phyloP scores from a whole-genome alignment of 2,113 vertebrate genomes.

The Dryoscopus gambensis region DNA sequence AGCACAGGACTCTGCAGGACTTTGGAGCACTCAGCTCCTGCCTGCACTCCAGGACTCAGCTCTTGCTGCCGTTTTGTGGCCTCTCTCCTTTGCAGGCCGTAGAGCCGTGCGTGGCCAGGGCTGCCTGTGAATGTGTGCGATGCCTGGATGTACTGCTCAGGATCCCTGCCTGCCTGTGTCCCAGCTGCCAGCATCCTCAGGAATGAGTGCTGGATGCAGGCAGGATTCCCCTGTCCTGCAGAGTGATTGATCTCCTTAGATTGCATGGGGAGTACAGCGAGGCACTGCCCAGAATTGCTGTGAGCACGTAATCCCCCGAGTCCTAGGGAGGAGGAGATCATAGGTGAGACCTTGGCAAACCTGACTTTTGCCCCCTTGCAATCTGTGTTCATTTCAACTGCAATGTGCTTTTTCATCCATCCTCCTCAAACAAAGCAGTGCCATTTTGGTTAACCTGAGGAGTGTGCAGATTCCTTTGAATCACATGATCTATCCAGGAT shows the following conservation, averaged over 20 bases:
- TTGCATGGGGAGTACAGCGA: fast-evolving
- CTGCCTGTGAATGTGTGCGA: background rate
- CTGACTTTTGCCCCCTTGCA: fast-evolving
- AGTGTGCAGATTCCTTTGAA: background rate
- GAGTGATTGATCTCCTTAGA: background rate
- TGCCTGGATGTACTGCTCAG: background rate
- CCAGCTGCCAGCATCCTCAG: background rate
- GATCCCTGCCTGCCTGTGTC: background rate
- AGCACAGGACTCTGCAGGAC: background rate
- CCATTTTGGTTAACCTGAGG: background rate
- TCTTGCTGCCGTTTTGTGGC: background rate
- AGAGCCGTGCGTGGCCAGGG: fast-evolving
- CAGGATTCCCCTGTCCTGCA: background rate
- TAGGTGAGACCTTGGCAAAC: background rate
- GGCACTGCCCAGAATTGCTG: background rate
- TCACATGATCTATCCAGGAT: background rate
- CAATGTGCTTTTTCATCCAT: background rate
- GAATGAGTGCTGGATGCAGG: background rate
- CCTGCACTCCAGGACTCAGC: background rate
- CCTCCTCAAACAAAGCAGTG: background rate
- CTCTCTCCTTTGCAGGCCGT: background rate
- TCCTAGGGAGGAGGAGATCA: background rate
- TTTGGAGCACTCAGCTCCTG: background rate
- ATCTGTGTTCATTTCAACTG: background rate
- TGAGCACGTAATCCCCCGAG: background rate